Percentiles rank a stretch among this genome's conserved stretches.
These are phyloP conservation scores for Drosophila kanekoi DNA, from an alignment of 2,888 invertebrate genomes.

Conservation along the genomic window DNA sequence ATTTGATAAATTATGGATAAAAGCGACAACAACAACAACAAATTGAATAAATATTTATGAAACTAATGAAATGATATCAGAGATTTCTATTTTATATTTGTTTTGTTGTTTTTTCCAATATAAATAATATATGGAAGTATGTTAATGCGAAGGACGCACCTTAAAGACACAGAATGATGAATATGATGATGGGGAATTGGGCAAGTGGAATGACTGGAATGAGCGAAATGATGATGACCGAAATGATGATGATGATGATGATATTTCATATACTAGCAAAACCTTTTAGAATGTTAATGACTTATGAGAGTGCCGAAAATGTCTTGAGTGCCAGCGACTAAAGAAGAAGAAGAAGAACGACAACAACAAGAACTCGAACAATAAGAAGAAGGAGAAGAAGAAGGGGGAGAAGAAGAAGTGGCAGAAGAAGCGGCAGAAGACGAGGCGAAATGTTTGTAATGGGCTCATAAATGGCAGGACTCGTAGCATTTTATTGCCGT, in stretches of 20 bases:
- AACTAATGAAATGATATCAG: constrained; percentile 79
- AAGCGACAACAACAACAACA: constrained; percentile 56
- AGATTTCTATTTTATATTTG: constrained; percentile 14
- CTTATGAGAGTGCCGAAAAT: constrained; percentile 66
- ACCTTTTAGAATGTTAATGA: constrained; percentile 80
- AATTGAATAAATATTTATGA: constrained; percentile 80
- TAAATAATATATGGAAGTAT: constrained; percentile 14
- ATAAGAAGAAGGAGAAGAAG: constrained; percentile 15
- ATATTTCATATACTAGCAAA: constrained; percentile 69
- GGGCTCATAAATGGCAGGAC: constrained; percentile 65
- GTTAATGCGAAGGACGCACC: constrained; percentile 15
- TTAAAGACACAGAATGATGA: constrained; percentile 24
- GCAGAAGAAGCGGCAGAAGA: constrained; percentile 13
- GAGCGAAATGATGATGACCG: constrained; percentile 10
- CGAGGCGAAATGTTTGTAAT: constrained; percentile 58
- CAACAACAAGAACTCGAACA: constrained; percentile 10
- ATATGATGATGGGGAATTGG: constrained; percentile 4
- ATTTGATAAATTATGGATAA: constrained; percentile 76
- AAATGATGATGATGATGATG: constrained; percentile 36
- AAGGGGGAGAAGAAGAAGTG: constrained; percentile 6
- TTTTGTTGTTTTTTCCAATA: background rate
- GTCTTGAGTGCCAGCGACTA: constrained; percentile 43
- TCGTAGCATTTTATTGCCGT: constrained; percentile 72
- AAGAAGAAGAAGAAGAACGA: constrained; percentile 14
- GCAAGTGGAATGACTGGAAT: background rate